Base-by-base conservation (phyloP, 2,797 vertebrate genomes). In the Microctenopoma lineatum region DNA sequence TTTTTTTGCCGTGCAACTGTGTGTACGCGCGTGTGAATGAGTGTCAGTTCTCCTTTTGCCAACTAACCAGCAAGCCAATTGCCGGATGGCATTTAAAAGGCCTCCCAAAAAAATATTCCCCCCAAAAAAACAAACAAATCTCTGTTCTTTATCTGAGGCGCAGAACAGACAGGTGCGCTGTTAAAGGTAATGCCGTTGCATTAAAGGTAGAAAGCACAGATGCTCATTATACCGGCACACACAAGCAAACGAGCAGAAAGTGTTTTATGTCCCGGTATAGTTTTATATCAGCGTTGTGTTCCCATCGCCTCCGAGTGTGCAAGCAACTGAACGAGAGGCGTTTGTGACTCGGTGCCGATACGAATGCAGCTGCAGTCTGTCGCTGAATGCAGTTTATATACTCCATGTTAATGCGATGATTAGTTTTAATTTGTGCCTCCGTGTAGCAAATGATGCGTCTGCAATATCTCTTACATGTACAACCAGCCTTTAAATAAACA, bases 161-260 rank as follows among this genome's bases (percentile, higher is more conserved):
- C 54, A 54, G 70, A 70, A 73, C 56, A 70, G 89, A 86, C 87
- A 93, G 92, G 90, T 92, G 89, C n/a, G 10, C 77, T 73, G 79
- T 90, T 90, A 86, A 83, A 88, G 84, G 77, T 80, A 87, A 90
- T 86, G 84, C 72, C 42, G 48, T 79, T 66, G 76, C 62, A 88
- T 83, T 34, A 72, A 81, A 63, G 21, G 21, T 21, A 21, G 66
- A 79, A 64, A 52, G 71, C 84, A 87, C 89, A 93, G 88, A 90
- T 89, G 90, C 90, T 92, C 87, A 78, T 91, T 91, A 89, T 79
- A 76, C 77, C 69, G 69, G 16, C 84, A 44, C 75, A 70, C 79
- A 51, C 64, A 48, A 67, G 78, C 83, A 85, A 87, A 87, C 71
- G 47, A 84, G 80, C 87, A 67, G 68, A 45, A 66, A 78, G 76